Evolutionary conservation across 2,888 invertebrate species (phyloP), one percentile per base, ranked within the genome.

Genomic region (Drosophila leonis): DNA sequence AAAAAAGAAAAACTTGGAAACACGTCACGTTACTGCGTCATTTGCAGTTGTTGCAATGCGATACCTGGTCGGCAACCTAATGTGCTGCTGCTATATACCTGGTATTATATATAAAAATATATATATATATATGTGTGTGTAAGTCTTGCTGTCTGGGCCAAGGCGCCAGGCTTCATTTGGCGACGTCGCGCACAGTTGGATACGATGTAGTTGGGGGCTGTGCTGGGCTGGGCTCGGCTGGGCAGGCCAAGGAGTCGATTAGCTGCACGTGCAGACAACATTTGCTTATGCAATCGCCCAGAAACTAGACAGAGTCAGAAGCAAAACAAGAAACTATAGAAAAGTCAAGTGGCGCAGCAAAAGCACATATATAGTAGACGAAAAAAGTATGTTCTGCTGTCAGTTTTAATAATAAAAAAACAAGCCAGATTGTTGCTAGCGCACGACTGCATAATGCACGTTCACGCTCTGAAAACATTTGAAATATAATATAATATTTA

Each of bases 21-120:
- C 83, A 85, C 70, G 74, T 72, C 72, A 80, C 81, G 75, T 72
- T 65, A 83, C 75, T 85, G 80, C 80, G 79, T 78, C 80, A 81
- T 73, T 81, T 82, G 75, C 82, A 80, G 79, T 80, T 82, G 71
- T 75, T 79, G 72, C 59, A 63, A 70, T 68, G 72, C 63, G 65
- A 78, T 78, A 79, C 64, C 75, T 65, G 69, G 12, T 13, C 57
- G 61, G 59, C 51, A 48, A 63, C 52, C 72, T 63, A 46, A 52
- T 72, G 48, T 55, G 63, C 62, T 42, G 63, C 62, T 48, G 61
- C 55, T 54, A 35, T 57, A 46, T 65, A 52, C 41, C 54, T 49
- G 46, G 46, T 49, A 56, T 49, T 24, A 46, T 65, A 41, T 48
- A 52, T 51, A 48, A 10, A 15, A 15, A 63, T 65, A 51, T n/a